Conservation (phyloP, 2,113 vertebrate genomes). For the Eidolon helvum region DNA sequence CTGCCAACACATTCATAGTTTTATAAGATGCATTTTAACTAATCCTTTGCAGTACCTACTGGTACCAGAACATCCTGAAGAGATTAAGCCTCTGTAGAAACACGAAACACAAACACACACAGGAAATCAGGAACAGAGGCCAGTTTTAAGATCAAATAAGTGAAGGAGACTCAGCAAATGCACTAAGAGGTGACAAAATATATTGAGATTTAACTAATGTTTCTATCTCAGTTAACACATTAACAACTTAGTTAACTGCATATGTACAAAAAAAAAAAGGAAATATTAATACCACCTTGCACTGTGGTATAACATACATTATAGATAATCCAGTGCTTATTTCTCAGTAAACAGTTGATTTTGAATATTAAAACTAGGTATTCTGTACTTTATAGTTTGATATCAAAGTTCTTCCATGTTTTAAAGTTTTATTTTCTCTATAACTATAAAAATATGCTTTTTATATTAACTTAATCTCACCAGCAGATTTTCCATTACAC, state of each 20-base stretch:
- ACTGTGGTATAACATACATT: background rate
- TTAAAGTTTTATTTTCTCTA: slow-evolving; percentile 2
- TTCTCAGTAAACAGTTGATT: background rate
- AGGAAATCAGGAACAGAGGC: background rate
- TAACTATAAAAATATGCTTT: background rate
- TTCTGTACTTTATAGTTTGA: background rate
- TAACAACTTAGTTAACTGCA: background rate
- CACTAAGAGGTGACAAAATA: background rate
- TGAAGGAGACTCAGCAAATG: background rate
- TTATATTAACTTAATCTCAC: background rate
- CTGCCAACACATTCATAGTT: background rate
- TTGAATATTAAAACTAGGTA: background rate
- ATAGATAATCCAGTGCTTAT: background rate
- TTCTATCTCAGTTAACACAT: background rate
- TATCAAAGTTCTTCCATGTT: background rate
- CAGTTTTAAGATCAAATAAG: background rate
- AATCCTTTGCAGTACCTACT: background rate
- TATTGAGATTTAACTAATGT: background rate
- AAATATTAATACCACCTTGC: background rate
- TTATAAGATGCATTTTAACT: background rate
- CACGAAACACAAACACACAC: background rate
- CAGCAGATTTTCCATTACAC: background rate
- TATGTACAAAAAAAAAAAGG: background rate
- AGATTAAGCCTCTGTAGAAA: background rate
- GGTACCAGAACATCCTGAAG: background rate